Evolutionary conservation across 2,888 invertebrate genomes (phyloP), one percentile per base, ranked within the genome.

Genomic region (Thymelicus lineola): DNA sequence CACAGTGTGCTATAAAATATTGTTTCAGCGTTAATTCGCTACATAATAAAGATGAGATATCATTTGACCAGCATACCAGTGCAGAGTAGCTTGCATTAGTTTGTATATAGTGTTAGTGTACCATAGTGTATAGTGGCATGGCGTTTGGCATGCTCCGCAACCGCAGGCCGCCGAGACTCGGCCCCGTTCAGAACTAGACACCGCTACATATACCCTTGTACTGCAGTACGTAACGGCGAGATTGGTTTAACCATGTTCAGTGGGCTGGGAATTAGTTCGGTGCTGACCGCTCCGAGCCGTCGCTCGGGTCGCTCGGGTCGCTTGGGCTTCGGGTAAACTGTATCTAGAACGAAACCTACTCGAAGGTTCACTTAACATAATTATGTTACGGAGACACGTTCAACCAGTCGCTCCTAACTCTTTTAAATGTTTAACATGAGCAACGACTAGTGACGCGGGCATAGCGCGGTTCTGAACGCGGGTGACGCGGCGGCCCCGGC

Each of bases 121-220:
- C 48, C 57, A 77, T 85, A 85, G 82, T 85, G 84, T 87, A 83
- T 79, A 89, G 85, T 86, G 89, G 91, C 89, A 91, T 91, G 92
- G 92, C 91, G 90, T 77, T 53, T 89, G 82, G 93, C 93, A 93
- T 92, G 93, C 84, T 85, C 76, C 85, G 89, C 89, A 87, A 82
- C 82, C 81, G 86, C 82, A 82, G 85, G 83, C 82, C 83, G 88
- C 85, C 85, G 78, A 82, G 84, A 83, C 80, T 82, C 81, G 77
- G 77, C 77, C 79, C 76, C 83, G 84, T 85, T 89, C 90, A 88
- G 88, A 88, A 86, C 85, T 73, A 70, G 74, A 72, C 58, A 28
- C 68, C 46, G 68, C 68, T 62, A 68, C 45, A 62, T 68, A 68
- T 17, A 62, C 48, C 61, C 53, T 45, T 61, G 48, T 35, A 62